A percentile compares a stretch with the other conserved stretches of the same genome.
Conservation (phyloP, 1,140 invertebrate genomes). For the Portunus trituberculatus region DNA sequence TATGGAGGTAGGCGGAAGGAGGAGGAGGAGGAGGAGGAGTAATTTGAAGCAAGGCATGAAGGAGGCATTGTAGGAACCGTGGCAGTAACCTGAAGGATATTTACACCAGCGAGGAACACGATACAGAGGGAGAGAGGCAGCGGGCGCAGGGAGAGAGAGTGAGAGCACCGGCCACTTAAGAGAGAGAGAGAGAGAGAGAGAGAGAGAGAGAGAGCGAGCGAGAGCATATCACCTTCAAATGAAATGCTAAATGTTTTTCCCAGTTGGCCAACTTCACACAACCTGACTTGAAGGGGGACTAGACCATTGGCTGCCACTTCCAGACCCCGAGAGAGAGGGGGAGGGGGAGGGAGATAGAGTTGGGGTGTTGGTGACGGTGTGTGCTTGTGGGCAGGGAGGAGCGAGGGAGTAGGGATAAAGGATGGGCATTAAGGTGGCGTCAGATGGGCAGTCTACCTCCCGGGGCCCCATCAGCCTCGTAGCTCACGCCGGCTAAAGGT, state of each 20-base stretch:
- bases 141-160: background rate
- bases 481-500: background rate
- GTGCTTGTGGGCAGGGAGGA: background rate
- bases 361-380: background rate
- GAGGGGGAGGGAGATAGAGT: too few relatives aligned
- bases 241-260: too few relatives aligned
- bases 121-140: background rate
- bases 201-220: background rate
- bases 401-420: background rate
- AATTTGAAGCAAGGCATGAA: background rate
- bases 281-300: too few relatives aligned
- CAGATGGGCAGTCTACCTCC: background rate
- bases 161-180: background rate
- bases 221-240: too few relatives aligned
- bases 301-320: too few relatives aligned
- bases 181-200: too few relatives aligned
- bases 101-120: background rate
- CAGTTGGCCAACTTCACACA: too few relatives aligned
- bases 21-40: background rate
- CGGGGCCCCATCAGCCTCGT: background rate
- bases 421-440: background rate
- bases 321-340: too few relatives aligned
- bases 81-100: conserved; percentile 2
- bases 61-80: background rate
- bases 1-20: background rate